These are phyloP conservation scores for Cherax quadricarinatus DNA, from an alignment of 1,140 invertebrate genomes.

Conservation along the genomic window DNA sequence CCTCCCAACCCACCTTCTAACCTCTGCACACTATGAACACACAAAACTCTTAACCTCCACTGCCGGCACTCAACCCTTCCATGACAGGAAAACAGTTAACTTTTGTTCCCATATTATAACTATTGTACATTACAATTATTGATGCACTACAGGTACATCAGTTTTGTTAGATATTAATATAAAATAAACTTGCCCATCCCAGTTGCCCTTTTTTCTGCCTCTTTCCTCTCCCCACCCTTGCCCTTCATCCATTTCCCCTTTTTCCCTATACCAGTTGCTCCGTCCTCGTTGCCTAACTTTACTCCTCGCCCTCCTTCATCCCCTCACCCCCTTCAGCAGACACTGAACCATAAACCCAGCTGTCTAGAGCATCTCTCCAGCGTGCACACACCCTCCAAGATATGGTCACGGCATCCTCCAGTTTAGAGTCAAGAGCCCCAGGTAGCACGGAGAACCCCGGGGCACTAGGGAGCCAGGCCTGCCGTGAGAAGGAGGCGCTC, in stretches of 20 bases:
- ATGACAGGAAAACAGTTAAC: no score
- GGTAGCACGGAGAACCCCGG: not conserved
- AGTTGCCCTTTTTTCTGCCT: no score
- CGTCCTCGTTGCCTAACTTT: not conserved
- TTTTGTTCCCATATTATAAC: not conserved
- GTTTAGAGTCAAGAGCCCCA: slow-evolving; percentile 46
- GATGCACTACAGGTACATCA: no score
- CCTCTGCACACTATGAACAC: no score
- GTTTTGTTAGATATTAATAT: no score
- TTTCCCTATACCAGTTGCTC: not conserved
- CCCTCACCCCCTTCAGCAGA: not conserved
- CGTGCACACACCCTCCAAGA: slow-evolving; percentile 18
- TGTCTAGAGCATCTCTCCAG: slow-evolving; percentile 18
- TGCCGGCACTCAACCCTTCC: no score
- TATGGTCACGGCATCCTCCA: slow-evolving; percentile 51
- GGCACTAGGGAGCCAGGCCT: no score
- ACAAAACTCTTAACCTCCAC: no score
- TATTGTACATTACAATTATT: no score
- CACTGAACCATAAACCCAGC: not conserved
- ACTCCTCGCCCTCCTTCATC: not conserved
- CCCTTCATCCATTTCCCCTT: not conserved
- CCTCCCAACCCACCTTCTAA: not conserved
- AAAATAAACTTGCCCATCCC: no score
- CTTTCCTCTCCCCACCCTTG: not conserved
- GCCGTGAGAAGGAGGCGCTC: slow-evolving; percentile 31